Evolutionary conservation across 92 coral and sea anemone genomes (phyloP), one percentile per base, ranked within the genome.

Genomic region (Epizoanthus ramosus): DNA sequence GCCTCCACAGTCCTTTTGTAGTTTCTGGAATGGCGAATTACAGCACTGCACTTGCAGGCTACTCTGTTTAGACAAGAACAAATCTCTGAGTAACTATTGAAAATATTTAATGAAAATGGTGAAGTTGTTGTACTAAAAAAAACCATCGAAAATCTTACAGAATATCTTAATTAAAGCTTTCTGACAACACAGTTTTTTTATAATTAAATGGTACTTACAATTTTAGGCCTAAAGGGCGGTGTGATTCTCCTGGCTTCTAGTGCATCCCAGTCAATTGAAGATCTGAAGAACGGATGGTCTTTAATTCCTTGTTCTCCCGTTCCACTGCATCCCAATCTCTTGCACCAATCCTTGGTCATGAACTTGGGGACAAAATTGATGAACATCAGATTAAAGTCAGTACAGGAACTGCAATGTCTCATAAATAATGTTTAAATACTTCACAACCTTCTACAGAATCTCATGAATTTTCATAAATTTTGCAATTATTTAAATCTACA

Each of bases 221-320:
- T 89, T 90, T 92, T 94, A 13, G 99, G 99, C 88, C 81, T 97
- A 57, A 97, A 97, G 0, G 99, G 99, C 5, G 99, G 98, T 0
- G 66, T 68, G 7, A 97, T 74, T 53, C 91, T 87, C 37, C 95
- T 86, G 4, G 91, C 92, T 68, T 92, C 99, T 21, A 97, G 88
- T 71, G 88, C 91, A 47, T 82, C 91, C 98, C 97, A 97, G 79
- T 97, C 95, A 58, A 97, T 89, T 17, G 82, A 80, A 8, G 80
- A 71, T 60, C 95, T 85, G 75, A 97, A 97, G 90, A 97, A 97
- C 8, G 94, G 90, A 84, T 97, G 99, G 22, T 94, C 99, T 83
- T 94, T 85, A 61, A 97, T 94, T 74, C 94, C 86, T 74, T 87
- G 92, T 71, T 93, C 99, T 22, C 94, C 94, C 35, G 90, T 81